Conservation (phyloP, 2,113 vertebrate genomes). For the Podiceps cristatus region DNA sequence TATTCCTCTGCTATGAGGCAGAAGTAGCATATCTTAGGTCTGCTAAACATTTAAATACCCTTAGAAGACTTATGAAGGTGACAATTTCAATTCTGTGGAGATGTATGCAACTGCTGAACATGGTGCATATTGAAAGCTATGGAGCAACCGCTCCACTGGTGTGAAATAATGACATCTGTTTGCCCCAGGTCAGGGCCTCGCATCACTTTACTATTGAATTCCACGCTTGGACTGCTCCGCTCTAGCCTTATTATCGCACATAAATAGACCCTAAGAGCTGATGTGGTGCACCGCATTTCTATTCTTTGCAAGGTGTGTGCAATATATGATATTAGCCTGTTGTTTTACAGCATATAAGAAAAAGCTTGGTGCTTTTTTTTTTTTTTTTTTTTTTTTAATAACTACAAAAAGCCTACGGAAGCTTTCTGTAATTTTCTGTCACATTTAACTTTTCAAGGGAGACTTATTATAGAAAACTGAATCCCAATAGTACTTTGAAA, state of each 20-base stretch:
- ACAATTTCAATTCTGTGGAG: neutral
- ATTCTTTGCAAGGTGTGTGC: neutral
- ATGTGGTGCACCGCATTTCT: fast-evolving
- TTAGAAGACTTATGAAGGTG: neutral
- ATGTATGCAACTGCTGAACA: fast-evolving
- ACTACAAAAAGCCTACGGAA: neutral
- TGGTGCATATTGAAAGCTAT: fast-evolving
- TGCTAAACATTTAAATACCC: neutral
- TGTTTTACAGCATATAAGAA: neutral
- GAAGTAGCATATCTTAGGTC: neutral
- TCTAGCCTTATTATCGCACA: neutral
- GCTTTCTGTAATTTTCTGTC: neutral
- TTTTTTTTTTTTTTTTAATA: neutral
- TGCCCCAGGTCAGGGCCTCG: neutral
- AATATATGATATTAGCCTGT: too few relatives aligned
- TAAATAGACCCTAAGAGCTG: neutral
- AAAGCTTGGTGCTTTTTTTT: neutral
- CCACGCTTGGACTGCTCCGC: neutral
- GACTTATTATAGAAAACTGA: neutral
- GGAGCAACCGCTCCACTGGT: neutral
- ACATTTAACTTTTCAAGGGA: neutral
- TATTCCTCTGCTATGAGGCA: neutral
- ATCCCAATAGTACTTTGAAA: neutral
- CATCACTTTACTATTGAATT: neutral
- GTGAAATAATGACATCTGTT: neutral